A percentile compares a stretch with the other conserved stretches of the same genome.
Conservation (phyloP, 2,113 vertebrate genomes). For the Lepus timidus region DNA sequence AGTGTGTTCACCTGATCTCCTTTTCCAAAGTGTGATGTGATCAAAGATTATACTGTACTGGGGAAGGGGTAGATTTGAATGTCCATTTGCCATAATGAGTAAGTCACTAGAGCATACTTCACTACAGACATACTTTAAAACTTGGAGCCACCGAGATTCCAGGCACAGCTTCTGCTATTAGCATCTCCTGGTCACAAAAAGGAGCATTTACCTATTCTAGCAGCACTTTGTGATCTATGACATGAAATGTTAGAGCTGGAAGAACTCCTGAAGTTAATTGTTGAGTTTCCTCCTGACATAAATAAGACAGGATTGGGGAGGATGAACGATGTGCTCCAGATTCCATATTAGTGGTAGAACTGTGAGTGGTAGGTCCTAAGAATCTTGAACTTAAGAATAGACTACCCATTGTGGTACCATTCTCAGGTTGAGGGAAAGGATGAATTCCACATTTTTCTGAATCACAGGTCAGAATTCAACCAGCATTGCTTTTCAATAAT, state of each 20-base stretch:
- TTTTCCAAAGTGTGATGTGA: neutral
- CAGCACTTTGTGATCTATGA: neutral
- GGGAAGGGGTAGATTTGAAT: neutral
- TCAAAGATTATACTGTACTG: neutral
- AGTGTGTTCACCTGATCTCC: neutral
- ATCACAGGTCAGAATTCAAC: neutral
- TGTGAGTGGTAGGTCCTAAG: neutral
- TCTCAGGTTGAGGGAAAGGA: neutral
- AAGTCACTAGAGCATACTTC: neutral
- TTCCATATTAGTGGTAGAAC: neutral
- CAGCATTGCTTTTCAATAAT: neutral
- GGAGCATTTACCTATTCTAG: neutral
- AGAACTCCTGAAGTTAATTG: neutral
- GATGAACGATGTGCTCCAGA: neutral
- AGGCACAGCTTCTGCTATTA: neutral
- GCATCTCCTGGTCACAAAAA: neutral
- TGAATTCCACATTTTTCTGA: neutral
- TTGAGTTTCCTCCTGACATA: neutral
- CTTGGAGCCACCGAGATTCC: neutral
- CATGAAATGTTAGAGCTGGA: neutral
- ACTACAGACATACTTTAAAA: neutral
- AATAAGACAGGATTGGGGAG: neutral
- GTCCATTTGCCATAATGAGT: neutral
- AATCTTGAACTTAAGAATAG: neutral
- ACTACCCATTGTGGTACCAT: neutral